phyloP scores from a whole-genome alignment of 2,113 vertebrate species.

The Anhinga anhinga region DNA sequence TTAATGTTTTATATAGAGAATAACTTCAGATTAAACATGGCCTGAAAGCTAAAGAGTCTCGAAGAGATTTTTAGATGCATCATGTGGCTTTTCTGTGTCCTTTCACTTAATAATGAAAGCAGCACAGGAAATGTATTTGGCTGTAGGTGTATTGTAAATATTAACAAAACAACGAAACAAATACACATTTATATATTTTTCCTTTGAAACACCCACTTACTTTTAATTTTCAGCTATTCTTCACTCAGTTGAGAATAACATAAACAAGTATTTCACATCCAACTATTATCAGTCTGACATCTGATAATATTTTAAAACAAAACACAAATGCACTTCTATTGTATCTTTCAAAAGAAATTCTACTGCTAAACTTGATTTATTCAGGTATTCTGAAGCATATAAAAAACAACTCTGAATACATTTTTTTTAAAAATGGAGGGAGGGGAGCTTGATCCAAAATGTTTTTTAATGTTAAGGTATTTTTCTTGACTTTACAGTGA shows the following conservation, averaged over 20 bases:
- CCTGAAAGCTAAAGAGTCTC: neutral
- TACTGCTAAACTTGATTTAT: slow-evolving; percentile 36
- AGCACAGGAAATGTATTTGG: neutral
- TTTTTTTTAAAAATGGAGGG: neutral
- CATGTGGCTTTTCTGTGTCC: neutral
- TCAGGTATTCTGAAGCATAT: slow-evolving; percentile 5
- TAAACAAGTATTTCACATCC: slow-evolving; percentile 68
- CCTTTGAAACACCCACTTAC: slow-evolving; percentile 37
- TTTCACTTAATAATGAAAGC: slow-evolving; percentile 28
- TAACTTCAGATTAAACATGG: slow-evolving; percentile 19
- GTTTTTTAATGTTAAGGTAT: neutral
- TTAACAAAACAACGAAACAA: slow-evolving; percentile 39
- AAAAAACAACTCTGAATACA: neutral
- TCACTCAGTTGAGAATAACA: slow-evolving; percentile 55
- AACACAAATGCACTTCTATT: slow-evolving; percentile 49
- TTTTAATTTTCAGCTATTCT: slow-evolving; percentile 68
- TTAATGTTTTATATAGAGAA: slow-evolving; percentile 50
- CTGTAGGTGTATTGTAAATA: slow-evolving; percentile 34
- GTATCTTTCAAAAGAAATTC: slow-evolving; percentile 51
- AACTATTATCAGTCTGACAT: slow-evolving; percentile 68
- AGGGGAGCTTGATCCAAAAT: neutral
- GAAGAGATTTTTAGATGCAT: neutral
- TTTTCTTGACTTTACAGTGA: slow-evolving; percentile 24
- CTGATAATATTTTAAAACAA: slow-evolving; percentile 62
- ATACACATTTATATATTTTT: slow-evolving; percentile 15